phyloP scores from a whole-genome alignment of 2,113 vertebrate genomes.

The Brachyistius frenatus region DNA sequence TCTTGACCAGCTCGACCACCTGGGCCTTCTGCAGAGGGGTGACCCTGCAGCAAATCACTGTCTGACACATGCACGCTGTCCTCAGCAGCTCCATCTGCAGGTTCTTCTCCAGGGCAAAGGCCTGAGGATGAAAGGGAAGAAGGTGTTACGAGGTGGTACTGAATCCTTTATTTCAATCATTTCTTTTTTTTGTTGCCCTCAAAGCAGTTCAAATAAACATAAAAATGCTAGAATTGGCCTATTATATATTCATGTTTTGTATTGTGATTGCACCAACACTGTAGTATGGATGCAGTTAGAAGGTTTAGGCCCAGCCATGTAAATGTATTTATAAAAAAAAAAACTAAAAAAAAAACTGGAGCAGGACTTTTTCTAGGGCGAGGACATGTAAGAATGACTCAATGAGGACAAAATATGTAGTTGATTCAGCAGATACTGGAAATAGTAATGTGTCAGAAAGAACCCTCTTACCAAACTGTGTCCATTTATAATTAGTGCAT shows the following conservation, averaged over 20 bases:
- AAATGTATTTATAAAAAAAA: too few species aligned
- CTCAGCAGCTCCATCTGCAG: slow-evolving; percentile 89
- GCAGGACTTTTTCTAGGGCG: not conserved
- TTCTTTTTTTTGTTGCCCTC: too few species aligned
- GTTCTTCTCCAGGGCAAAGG: slow-evolving; percentile 87
- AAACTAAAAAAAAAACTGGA: not conserved
- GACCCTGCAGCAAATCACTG: slow-evolving; percentile 95
- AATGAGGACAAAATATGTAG: not conserved
- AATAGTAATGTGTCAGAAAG: not conserved
- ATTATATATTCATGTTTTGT: too few species aligned
- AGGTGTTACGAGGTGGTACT: too few species aligned
- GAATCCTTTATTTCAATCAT: too few species aligned
- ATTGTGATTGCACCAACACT: too few species aligned
- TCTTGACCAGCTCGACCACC: slow-evolving; percentile 95
- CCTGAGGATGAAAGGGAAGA: slow-evolving; percentile 79
- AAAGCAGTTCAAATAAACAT: too few species aligned
- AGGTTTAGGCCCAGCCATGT: not conserved
- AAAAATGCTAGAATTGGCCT: too few species aligned
- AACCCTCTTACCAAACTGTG: slow-evolving; percentile 89
- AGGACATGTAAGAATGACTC: not conserved
- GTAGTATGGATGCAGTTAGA: too few species aligned
- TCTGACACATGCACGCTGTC: slow-evolving; percentile 92
- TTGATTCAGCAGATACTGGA: not conserved
- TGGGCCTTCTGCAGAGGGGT: slow-evolving; percentile 97
- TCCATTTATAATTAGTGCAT: slow-evolving; percentile 92